phyloP scores from a whole-genome alignment of 2,888 invertebrate genomes.

The Orthosia incerta region DNA sequence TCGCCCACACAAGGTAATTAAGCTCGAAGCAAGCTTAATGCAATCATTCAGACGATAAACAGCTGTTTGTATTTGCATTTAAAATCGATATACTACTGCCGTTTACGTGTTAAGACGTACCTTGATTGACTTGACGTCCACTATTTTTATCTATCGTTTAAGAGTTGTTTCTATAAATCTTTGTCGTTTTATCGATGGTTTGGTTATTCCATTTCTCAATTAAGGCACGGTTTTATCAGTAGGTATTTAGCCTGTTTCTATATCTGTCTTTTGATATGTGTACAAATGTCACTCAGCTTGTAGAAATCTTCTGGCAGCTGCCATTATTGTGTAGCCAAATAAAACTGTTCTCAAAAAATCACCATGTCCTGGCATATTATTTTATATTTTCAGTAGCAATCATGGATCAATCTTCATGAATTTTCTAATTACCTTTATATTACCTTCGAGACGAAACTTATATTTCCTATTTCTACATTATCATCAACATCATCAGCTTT shows the following conservation, averaged over 20 bases:
- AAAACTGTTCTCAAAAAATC: not conserved
- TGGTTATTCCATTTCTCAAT: conserved; percentile 51
- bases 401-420: not conserved
- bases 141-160: conserved; percentile 64
- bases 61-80: conserved; percentile 87
- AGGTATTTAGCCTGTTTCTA: not conserved
- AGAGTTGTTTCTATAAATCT: conserved; percentile 59
- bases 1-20: conserved; percentile 87
- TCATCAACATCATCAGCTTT: no score
- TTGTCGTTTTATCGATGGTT: conserved; percentile 52
- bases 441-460: not conserved
- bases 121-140: conserved; percentile 70
- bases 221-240: conserved; percentile 26
- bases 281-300: not conserved
- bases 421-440: not conserved
- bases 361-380: not conserved
- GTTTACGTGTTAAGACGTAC: conserved; percentile 65
- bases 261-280: not conserved
- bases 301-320: not conserved
- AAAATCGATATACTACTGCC: conserved; percentile 80
- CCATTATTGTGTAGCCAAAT: not conserved
- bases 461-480: no score
- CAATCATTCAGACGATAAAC: conserved; percentile 85
- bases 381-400: not conserved
- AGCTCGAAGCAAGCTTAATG: conserved; percentile 82